Evolutionary conservation across 1,140 invertebrate species (phyloP).

Genomic region (Trichonephila clavata): DNA sequence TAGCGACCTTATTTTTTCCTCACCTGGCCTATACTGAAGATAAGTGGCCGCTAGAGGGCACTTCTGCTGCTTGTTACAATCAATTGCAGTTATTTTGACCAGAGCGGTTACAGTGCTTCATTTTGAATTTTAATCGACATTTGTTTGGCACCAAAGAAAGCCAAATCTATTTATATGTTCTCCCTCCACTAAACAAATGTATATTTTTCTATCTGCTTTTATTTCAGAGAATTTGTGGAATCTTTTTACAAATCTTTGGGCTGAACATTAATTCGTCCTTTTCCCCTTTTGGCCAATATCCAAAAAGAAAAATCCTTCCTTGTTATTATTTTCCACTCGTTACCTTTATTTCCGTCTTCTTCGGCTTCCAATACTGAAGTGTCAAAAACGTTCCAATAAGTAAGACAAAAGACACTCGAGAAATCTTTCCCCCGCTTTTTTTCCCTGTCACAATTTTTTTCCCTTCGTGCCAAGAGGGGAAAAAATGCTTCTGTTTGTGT

Average conservation of each 20-base stretch:
- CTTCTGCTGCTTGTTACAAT: too few relatives aligned
- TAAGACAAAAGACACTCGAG: slow-evolving; percentile 4
- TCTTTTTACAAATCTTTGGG: background rate
- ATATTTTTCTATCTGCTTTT: background rate
- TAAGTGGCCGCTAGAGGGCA: too few relatives aligned
- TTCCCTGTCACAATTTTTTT: background rate
- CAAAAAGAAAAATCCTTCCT: background rate
- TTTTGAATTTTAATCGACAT: too few relatives aligned
- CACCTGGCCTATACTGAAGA: too few relatives aligned
- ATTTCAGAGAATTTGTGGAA: background rate
- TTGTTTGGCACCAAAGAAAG: too few relatives aligned
- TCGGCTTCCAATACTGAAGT: background rate
- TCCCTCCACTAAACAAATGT: background rate
- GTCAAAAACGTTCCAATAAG: background rate
- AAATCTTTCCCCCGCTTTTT: background rate
- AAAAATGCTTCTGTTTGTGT: background rate
- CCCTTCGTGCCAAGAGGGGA: too few relatives aligned
- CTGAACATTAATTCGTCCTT: background rate
- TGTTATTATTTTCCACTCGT: slow-evolving; percentile 25
- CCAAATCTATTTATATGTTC: too few relatives aligned
- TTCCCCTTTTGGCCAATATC: background rate
- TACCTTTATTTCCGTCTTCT: background rate
- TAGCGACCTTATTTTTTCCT: too few relatives aligned
- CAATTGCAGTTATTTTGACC: too few relatives aligned
- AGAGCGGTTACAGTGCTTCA: too few relatives aligned